Base-by-base conservation (phyloP, 1,140 invertebrate genomes). In the Pogonus chalceus region DNA sequence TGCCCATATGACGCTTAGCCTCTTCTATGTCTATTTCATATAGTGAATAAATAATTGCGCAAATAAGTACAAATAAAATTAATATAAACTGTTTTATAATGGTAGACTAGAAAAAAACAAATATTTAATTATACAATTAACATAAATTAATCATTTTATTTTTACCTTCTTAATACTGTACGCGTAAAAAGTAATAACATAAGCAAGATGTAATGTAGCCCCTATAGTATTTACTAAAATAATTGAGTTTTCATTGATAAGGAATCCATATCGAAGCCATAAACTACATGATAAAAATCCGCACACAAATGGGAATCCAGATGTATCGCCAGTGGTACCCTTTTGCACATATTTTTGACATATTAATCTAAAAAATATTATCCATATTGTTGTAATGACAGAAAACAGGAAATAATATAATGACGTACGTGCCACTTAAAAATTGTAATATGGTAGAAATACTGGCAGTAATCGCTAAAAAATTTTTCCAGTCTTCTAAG, bases 251-350 rank as follows among this genome's bases (percentile, higher is more conserved):
- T 88, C 84, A 51, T 74, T 63, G 57, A 83, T 82, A 51, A 83
- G 66, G 47, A 81, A 67, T 35, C 84, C 84, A 73, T 88, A 88
- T 54, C 78, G 68, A 14, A 85, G 59, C 84, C 84, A 87, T 12
- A 87, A 65, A 59, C 75, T 76, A 60, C 78, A 80, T 55, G 85
- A 87, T 64, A 87, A 71, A 64, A 84, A 81, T 58, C 85, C 86
- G 60, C 81, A 82, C 51, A 87, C 69, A 70, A 90, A 90, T 49
- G 86, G 83, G 55, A 88, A 72, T 0, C 79, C 76, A 2, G 86
- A 87, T 7, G 80, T 73, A 62, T 88, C 82, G 10, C 79, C 82
- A 2, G 82, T 84, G 20, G 79, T 78, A 52, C 76, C 75, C 68
- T 83, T 84, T 58, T 69, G 67, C 7, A 83, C 73, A 69, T 82